Percentiles rank a stretch among this genome's conserved stretches.
Evolutionary conservation across 2,888 invertebrate genomes (phyloP).

Genomic region (Harpalus rubripes): DNA sequence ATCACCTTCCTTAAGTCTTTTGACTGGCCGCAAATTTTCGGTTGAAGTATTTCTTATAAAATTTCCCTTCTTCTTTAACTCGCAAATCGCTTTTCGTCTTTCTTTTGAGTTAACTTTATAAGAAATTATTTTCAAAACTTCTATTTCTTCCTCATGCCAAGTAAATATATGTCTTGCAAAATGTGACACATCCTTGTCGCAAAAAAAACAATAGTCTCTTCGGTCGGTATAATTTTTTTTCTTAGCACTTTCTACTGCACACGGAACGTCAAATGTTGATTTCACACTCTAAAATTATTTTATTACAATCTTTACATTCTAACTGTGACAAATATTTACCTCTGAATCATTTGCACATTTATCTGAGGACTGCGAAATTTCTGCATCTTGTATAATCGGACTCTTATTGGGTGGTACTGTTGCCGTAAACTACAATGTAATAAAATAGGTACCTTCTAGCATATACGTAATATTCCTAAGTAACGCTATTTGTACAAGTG

Average conservation of each 20-base stretch:
- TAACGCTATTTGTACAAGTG: no score
- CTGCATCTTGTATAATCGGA: background rate
- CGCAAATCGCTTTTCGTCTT: slow-evolving; percentile 8
- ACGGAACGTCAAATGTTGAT: background rate
- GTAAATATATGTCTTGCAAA: no score
- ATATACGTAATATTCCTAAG: background rate
- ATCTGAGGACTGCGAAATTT: background rate
- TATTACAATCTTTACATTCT: background rate
- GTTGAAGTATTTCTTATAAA: slow-evolving; percentile 64
- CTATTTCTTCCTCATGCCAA: background rate
- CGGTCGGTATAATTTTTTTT: background rate
- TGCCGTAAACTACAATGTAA: background rate
- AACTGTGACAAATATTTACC: background rate
- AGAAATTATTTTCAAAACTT: slow-evolving; percentile 3
- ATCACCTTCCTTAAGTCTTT: slow-evolving; percentile 47
- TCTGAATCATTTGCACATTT: background rate
- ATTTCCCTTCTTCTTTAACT: slow-evolving; percentile 62
- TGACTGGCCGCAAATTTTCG: slow-evolving; percentile 62
- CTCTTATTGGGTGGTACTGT: background rate
- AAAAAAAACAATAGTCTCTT: background rate
- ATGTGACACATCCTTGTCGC: no score
- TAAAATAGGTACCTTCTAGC: background rate
- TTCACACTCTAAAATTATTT: background rate
- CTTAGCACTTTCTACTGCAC: background rate
- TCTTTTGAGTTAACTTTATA: slow-evolving; percentile 33